Percentiles rank a stretch among this genome's conserved stretches.
Conservation (phyloP, 2,113 vertebrate species). For the Alouatta palliata region DNA sequence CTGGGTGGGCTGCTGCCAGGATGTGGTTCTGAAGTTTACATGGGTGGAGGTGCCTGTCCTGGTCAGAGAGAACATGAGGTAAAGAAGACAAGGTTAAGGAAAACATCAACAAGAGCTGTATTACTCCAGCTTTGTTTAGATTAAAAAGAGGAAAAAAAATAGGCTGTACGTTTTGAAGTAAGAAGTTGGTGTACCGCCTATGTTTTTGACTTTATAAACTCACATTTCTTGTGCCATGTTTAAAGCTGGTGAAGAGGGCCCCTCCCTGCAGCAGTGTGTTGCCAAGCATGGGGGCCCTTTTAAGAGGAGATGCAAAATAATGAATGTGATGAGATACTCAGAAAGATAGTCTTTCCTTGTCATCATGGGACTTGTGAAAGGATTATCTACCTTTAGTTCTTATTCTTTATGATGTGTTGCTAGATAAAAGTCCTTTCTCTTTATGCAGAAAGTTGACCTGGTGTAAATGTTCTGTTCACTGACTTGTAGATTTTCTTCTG, state of each 20-base stretch:
- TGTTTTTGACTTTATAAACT: accelerated
- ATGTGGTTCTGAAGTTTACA: accelerated
- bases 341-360: neutral
- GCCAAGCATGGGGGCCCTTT: too few species aligned
- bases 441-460: neutral
- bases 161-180: too few species aligned
- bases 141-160: too few species aligned
- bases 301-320: neutral
- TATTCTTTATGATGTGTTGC: accelerated
- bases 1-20: neutral
- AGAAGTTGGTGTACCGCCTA: accelerated
- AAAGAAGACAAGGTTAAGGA: neutral
- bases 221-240: accelerated
- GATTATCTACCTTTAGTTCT: neutral
- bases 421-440: neutral
- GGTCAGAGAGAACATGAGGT: neutral
- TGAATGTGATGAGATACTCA: too few species aligned
- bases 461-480: neutral
- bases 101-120: accelerated
- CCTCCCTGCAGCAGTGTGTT: neutral
- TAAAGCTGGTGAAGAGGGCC: neutral
- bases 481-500: neutral
- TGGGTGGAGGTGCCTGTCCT: neutral
- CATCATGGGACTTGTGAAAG: accelerated
- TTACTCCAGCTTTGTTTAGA: too few species aligned